Percentiles rank a stretch among this genome's conserved stretches.
phyloP scores from a whole-genome alignment of 2,113 vertebrate genomes.

The Xyliphius kryptos region DNA sequence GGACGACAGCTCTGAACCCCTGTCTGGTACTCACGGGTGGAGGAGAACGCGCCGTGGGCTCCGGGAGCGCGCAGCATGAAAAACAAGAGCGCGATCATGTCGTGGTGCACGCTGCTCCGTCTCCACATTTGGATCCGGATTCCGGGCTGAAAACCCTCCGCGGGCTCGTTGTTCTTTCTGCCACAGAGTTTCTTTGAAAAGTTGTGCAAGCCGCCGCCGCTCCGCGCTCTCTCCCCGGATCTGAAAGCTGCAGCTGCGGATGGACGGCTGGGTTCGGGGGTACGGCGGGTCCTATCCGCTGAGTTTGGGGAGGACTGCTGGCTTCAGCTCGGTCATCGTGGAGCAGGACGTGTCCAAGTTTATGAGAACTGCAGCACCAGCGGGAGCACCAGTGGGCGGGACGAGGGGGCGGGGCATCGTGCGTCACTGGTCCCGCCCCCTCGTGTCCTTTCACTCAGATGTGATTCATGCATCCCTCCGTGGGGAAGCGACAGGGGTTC shows the following conservation, averaged over 20 bases:
- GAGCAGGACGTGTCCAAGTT: slow-evolving; percentile 77
- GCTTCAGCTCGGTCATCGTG: slow-evolving; percentile 57
- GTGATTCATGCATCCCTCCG: slow-evolving; percentile 1
- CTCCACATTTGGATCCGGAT: background rate
- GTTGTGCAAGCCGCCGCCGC: slow-evolving; percentile 1
- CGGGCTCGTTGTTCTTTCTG: background rate
- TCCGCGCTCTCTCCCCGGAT: slow-evolving; percentile 1
- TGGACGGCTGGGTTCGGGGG: background rate
- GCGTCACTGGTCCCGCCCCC: slow-evolving; percentile 66
- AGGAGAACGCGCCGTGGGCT: slow-evolving; percentile 59
- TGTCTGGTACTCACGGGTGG: slow-evolving; percentile 65
- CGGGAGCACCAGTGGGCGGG: slow-evolving; percentile 20
- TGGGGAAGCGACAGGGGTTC: background rate
- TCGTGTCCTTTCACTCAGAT: slow-evolving; percentile 40
- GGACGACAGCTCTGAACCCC: slow-evolving; percentile 5
- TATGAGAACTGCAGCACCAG: slow-evolving; percentile 47
- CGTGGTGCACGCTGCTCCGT: slow-evolving; percentile 31
- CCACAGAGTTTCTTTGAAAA: background rate
- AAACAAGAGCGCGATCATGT: slow-evolving; percentile 52
- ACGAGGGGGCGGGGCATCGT: background rate
- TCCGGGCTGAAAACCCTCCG: background rate
- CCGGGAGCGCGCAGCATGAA: slow-evolving; percentile 58
- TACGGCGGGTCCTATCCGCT: slow-evolving; percentile 3
- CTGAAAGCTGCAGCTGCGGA: background rate
- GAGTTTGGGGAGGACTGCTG: slow-evolving; percentile 22